phyloP scores from a whole-genome alignment of 2,888 invertebrate genomes.

The Acleris literana region DNA sequence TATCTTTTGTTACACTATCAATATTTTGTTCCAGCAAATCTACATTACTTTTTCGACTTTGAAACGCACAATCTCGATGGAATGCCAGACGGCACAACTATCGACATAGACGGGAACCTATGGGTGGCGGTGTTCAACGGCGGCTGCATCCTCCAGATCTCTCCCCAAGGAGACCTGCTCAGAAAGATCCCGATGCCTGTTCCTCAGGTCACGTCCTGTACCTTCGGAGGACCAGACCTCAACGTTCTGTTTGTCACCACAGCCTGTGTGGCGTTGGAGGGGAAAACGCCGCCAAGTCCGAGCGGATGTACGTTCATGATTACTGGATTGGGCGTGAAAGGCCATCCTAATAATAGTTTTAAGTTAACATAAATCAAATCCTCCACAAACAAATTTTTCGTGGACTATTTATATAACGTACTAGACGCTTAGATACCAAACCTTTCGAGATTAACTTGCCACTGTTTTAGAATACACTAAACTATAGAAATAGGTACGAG shows the following conservation, averaged over 20 bases:
- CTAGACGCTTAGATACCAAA: too few relatives aligned
- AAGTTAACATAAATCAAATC: constrained; percentile 45
- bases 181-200: constrained; percentile 77
- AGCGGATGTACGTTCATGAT: constrained; percentile 73
- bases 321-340: constrained; percentile 84
- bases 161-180: constrained; percentile 80
- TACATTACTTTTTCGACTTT: constrained; percentile 84
- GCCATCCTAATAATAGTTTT: constrained; percentile 65
- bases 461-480: too few relatives aligned
- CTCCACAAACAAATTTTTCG: too few relatives aligned
- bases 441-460: too few relatives aligned
- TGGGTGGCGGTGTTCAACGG: constrained; percentile 90
- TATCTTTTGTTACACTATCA: too few relatives aligned
- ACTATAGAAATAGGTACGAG: too few relatives aligned
- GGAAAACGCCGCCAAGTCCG: constrained; percentile 44
- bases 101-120: constrained; percentile 89
- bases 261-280: constrained; percentile 71
- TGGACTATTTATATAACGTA: too few relatives aligned
- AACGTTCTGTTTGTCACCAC: constrained; percentile 87
- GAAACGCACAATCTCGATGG: constrained; percentile 63
- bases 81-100: constrained; percentile 88
- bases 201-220: constrained; percentile 86
- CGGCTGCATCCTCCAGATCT: constrained; percentile 74
- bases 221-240: constrained; percentile 88
- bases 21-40: constrained; percentile 76